These are phyloP conservation scores for Tupaia tana DNA, from an alignment of 2,113 vertebrate genomes.

Conservation along the genomic window DNA sequence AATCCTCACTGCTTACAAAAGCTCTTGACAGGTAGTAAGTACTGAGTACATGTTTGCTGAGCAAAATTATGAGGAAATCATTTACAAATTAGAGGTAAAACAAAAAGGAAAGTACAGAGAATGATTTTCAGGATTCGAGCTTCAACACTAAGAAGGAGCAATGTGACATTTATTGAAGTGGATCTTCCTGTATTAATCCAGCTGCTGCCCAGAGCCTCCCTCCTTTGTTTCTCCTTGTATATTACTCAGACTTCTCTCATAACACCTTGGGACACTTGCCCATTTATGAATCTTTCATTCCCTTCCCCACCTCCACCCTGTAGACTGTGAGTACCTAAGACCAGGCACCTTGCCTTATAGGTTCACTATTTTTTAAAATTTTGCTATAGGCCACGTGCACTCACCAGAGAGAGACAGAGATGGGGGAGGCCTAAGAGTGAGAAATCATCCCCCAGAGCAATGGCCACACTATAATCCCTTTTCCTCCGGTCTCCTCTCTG, in stretches of 20 bases:
- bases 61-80: not conserved
- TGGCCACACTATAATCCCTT: too few species aligned
- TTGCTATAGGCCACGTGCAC: too few species aligned
- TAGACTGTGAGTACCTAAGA: not conserved
- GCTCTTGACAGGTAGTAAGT: not conserved
- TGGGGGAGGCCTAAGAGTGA: too few species aligned
- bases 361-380: not conserved
- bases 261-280: not conserved
- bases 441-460: too few species aligned
- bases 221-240: not conserved
- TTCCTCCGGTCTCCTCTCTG: too few species aligned
- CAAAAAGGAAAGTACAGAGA: not conserved
- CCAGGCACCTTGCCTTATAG: not conserved
- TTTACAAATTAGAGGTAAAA: not conserved
- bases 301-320: not conserved
- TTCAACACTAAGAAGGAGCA: not conserved
- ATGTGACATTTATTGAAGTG: not conserved
- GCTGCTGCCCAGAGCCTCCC: not conserved
- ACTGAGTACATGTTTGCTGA: conserved; percentile 36
- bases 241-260: not conserved
- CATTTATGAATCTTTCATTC: not conserved
- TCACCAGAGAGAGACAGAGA: too few species aligned
- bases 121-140: not conserved
- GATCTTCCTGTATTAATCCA: not conserved
- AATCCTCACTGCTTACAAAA: not conserved